Evolutionary conservation across 2,113 vertebrate genomes (phyloP).

Genomic region (Clarias batrachus): DNA sequence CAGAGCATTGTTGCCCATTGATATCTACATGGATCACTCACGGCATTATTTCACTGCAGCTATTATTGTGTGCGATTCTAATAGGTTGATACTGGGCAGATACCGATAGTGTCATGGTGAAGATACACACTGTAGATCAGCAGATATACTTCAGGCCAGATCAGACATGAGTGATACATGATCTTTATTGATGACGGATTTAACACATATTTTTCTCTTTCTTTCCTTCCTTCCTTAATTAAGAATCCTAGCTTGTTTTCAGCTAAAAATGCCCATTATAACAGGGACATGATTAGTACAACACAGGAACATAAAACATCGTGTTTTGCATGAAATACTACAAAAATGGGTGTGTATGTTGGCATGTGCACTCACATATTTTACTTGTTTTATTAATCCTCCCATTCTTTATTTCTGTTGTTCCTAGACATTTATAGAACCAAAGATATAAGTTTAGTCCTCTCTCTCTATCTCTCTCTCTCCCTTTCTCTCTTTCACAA

Average conservation of each 20-base stretch:
- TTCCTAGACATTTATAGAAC: conserved; percentile 8
- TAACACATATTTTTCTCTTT: not conserved
- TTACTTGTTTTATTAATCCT: not conserved
- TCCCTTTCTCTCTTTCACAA: too few species aligned
- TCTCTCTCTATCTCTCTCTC: not conserved
- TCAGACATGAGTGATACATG: not conserved
- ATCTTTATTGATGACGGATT: not conserved
- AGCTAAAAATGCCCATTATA: not conserved
- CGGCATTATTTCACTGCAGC: conserved; percentile 13
- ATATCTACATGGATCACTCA: conserved; percentile 23
- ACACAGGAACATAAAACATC: not conserved
- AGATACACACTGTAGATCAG: conserved; percentile 6
- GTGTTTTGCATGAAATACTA: not conserved
- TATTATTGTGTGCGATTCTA: not conserved
- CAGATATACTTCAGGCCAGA: not conserved
- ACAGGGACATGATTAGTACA: not conserved
- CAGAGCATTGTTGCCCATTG: conserved; percentile 15
- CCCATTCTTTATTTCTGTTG: not conserved
- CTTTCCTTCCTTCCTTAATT: not conserved
- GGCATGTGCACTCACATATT: not conserved
- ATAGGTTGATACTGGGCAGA: conserved; percentile 1
- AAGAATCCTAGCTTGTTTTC: not conserved
- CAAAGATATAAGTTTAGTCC: not conserved
- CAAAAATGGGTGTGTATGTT: not conserved
- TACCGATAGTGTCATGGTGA: not conserved